Percentiles rank a stretch among this genome's conserved stretches.
Evolutionary conservation across 2,888 invertebrate species (phyloP).

Genomic region (Brachypalpus laphriformis): DNA sequence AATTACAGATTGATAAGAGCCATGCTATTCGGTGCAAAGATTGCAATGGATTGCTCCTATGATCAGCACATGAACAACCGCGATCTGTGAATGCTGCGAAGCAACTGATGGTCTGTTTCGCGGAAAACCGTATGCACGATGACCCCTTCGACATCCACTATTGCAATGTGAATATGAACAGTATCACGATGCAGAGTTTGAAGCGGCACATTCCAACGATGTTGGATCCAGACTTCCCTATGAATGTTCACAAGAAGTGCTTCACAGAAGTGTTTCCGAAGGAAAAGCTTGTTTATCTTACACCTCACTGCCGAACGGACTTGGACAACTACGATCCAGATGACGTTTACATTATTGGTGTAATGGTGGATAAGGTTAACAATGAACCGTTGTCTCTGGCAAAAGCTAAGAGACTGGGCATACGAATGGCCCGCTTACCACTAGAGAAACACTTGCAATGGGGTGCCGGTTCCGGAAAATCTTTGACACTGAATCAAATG

Average conservation of each 20-base stretch:
- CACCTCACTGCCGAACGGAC: slow-evolving; percentile 91
- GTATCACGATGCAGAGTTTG: slow-evolving; percentile 85
- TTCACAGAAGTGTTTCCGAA: slow-evolving; percentile 92
- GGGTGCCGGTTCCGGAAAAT: slow-evolving; percentile 90
- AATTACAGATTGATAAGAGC: slow-evolving; percentile 85
- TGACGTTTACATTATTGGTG: slow-evolving; percentile 93
- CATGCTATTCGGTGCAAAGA: slow-evolving; percentile 87
- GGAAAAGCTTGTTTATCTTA: slow-evolving; percentile 92
- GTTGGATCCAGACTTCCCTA: slow-evolving; percentile 88
- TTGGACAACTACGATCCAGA: slow-evolving; percentile 88
- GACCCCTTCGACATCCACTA: slow-evolving; percentile 92
- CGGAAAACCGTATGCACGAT: slow-evolving; percentile 88
- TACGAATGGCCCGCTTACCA: slow-evolving; percentile 92
- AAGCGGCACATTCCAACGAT: slow-evolving; percentile 87
- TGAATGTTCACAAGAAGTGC: slow-evolving; percentile 88
- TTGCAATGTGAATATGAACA: slow-evolving; percentile 86
- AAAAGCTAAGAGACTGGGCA: slow-evolving; percentile 91
- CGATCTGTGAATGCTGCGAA: slow-evolving; percentile 90
- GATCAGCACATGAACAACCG: slow-evolving; percentile 88
- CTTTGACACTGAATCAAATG: slow-evolving; percentile 92
- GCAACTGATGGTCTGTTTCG: slow-evolving; percentile 89
- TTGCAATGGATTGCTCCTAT: slow-evolving; percentile 93
- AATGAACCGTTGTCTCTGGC: slow-evolving; percentile 90
- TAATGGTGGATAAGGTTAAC: slow-evolving; percentile 90
- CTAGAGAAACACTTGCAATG: slow-evolving; percentile 90